Conservation (phyloP, 2,113 vertebrate species). For the Columba livia region DNA sequence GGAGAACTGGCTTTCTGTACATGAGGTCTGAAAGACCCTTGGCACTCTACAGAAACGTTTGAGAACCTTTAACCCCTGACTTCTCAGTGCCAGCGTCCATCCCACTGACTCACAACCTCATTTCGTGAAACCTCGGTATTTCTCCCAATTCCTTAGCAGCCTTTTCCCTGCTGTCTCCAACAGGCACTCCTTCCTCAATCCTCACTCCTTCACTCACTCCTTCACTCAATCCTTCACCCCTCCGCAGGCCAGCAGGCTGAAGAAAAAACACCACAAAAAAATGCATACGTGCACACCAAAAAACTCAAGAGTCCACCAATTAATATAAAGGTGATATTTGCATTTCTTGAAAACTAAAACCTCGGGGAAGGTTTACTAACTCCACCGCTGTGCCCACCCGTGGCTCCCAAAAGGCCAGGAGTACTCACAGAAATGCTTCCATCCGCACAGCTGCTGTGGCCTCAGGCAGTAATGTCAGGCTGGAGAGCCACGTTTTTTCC, state of each 20-base stretch:
- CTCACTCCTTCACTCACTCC: no score
- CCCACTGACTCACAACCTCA: neutral
- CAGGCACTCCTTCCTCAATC: no score
- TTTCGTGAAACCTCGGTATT: neutral
- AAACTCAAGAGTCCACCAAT: neutral
- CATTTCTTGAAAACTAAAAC: neutral
- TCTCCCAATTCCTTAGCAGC: neutral
- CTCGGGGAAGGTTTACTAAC: neutral
- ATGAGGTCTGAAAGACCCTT: neutral
- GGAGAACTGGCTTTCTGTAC: neutral
- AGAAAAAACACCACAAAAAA: neutral
- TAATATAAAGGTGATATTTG: neutral
- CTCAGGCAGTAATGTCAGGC: neutral
- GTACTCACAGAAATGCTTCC: neutral
- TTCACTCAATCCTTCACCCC: neutral
- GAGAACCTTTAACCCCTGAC: neutral
- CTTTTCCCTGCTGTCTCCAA: neutral
- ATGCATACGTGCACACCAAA: neutral
- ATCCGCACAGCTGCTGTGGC: neutral
- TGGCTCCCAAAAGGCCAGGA: fast-evolving
- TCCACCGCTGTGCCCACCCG: neutral
- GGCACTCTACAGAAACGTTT: neutral
- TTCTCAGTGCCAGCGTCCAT: neutral
- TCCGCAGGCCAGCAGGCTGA: neutral
- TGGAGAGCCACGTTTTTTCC: neutral